Percentiles rank a stretch among this genome's conserved stretches.
Evolutionary conservation across 1,140 invertebrate species (phyloP).

Genomic region (Zaprionus camerounensis): DNA sequence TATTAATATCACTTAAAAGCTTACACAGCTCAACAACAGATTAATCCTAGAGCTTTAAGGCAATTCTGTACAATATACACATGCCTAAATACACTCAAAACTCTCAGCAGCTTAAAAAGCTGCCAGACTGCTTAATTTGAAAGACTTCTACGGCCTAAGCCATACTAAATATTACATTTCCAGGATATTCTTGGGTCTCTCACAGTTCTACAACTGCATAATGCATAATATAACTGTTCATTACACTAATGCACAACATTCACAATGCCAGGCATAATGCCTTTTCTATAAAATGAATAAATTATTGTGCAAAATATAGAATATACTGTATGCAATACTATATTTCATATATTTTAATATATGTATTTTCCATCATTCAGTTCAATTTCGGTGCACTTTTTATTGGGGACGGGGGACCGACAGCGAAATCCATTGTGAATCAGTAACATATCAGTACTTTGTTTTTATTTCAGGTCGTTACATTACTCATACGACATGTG

Average conservation of each 20-base stretch:
- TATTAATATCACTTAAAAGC: no score
- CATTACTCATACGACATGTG: constrained; percentile 76
- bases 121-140: no score
- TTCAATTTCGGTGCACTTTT: constrained; percentile 4
- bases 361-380: constrained; percentile 2
- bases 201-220: not conserved
- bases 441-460: not conserved
- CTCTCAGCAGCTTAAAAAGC: no score
- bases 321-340: not conserved
- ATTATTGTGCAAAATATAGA: constrained; percentile 24
- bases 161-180: not conserved
- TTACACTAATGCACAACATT: constrained; percentile 30
- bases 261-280: constrained; percentile 1
- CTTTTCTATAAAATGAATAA: constrained; percentile 23
- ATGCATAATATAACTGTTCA: constrained; percentile 12
- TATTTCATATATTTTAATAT: constrained; percentile 4
- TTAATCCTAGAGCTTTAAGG: no score
- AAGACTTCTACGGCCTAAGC: no score
- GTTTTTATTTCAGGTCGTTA: constrained; percentile 57
- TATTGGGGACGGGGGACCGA: not conserved
- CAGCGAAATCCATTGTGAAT: not conserved
- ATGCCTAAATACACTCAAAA: no score
- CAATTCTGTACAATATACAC: no score
- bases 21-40: no score
- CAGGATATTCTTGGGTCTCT: not conserved